Base-by-base conservation (phyloP, 2,797 vertebrate species). In the Cuniculus paca region DNA sequence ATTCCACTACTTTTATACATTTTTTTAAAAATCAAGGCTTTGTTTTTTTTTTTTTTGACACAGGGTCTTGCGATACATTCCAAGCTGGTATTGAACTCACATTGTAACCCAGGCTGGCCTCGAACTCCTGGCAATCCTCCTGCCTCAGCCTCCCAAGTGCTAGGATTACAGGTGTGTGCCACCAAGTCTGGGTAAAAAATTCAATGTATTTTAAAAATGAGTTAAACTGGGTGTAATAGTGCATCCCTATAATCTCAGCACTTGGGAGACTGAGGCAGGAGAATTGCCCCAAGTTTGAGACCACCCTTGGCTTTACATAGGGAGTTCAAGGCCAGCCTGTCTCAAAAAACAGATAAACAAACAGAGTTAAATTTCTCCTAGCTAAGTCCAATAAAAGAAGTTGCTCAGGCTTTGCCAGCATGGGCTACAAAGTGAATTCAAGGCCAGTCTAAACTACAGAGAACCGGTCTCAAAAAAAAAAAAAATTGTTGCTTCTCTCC, bases 291-390 rank as follows among this genome's bases (percentile, higher is more conserved):
- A 68, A 68, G 17, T n/a, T 68, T 68, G 34, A 68, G 63, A n/a
- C 17, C 19, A 19, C 16, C 34, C 16, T n/a, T 3, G 8, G 63
- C 17, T n/a, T n/a, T 68, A 68, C 13, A 17, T 56, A 56, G 20
- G 19, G 1, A n/a, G 63, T 16, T 65, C 34, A 65, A 36, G 63
- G 34, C 34, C 34, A 68, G n/a, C 63, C 63, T 36, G 17, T 20
- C 63, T 68, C 34, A n/a, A 19, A 68, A 65, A 65, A 65, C 52
- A 52, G 13, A 52, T 16, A 54, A 54, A 54, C 52, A n/a, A n/a
- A 95, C 86, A 79, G 61, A 50, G n/a, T 93, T 58, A 24, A 74
- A 22, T 87, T 31, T 89, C 52, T 91, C 79, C 80, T 36, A 89
- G 36, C n/a, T 10, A 74, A 42, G 14, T 60, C 58, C 54, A 85